Evolutionary conservation across 2,888 invertebrate species (phyloP), one percentile per base, ranked within the genome.

Genomic region (Cerastis rubricosa): DNA sequence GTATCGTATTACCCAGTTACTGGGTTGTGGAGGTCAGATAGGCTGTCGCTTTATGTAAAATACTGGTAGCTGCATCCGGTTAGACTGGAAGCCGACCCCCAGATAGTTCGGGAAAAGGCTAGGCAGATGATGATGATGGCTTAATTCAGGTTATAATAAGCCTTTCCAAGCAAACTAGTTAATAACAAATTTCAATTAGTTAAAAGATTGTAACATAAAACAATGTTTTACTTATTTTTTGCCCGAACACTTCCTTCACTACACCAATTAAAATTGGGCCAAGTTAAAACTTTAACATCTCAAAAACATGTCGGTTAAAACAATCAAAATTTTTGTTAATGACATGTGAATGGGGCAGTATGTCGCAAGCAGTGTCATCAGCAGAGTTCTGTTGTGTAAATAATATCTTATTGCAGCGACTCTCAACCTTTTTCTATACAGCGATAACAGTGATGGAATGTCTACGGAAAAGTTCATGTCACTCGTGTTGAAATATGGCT

Each of bases 361-460:
- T 87, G 77, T 76, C 71, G 80, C 35, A 86, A 87, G n/a, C 2
- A 64, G 72, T 86, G 74, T 84, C 85, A 81, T 86, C 85, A 87
- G 66, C 76, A 7, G 68, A 78, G 73, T 25, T 74, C 57, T 69
- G 71, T 85, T 86, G 85, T 77, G 87, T 80, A 87, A 87, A 88
- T 81, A 80, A 74, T 45, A 65, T 75, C 45, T 45, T 45, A 59
- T 40, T 25, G 1, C 47, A 43, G 43, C 0, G 64, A 17, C 1
- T 8, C 6, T 2, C 43, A 64, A 64, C 0, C 43, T 64, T 43
- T 6, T 47, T 35, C 35, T 35, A 35, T 35, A 1, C 1, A 35
- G 35, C 35, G 3, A 35, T 35, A 35, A 35, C 35, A 35, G 35
- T 35, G 35, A 35, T 35, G 35, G 35, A 35, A 35, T 35, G 3